These are phyloP conservation scores for Acrobasis consociella DNA, from an alignment of 2,888 invertebrate species.

Conservation along the genomic window DNA sequence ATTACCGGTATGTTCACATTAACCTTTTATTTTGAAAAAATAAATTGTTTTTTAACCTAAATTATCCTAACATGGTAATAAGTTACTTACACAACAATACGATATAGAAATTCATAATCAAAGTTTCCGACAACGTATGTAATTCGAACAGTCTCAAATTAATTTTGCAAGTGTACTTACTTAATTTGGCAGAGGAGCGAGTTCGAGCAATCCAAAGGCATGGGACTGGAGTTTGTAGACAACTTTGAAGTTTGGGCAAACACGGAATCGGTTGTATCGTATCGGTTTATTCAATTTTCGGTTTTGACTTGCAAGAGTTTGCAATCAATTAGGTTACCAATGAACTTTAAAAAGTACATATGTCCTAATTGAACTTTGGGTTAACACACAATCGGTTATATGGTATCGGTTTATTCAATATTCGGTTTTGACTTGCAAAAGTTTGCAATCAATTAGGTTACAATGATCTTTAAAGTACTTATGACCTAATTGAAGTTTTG, in stretches of 20 bases:
- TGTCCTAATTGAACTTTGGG: conserved; percentile 11
- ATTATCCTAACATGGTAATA: no score
- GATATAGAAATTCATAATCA: background rate
- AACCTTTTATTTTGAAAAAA: no score
- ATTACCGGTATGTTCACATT: no score
- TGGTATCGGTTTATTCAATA: conserved; percentile 5
- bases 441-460: background rate
- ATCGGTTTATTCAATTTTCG: conserved; percentile 9
- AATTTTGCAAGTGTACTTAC: conserved; percentile 22
- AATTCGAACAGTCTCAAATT: conserved; percentile 10
- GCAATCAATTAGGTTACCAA: background rate
- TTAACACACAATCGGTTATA: conserved; percentile 28
- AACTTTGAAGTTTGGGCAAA: conserved; percentile 24
- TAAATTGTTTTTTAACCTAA: no score
- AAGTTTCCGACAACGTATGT: conserved; percentile 6
- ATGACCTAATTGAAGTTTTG: conserved; percentile 8
- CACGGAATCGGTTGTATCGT: conserved; percentile 26
- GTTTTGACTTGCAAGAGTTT: background rate
- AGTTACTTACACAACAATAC: background rate
- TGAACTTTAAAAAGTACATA: background rate
- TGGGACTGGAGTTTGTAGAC: background rate
- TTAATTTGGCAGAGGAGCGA: conserved; percentile 22
- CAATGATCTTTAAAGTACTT: background rate
- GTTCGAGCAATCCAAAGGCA: conserved; percentile 25
- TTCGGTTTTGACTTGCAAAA: background rate